Conservation (phyloP, 2,113 vertebrate genomes). For the Calidris pygmaea region DNA sequence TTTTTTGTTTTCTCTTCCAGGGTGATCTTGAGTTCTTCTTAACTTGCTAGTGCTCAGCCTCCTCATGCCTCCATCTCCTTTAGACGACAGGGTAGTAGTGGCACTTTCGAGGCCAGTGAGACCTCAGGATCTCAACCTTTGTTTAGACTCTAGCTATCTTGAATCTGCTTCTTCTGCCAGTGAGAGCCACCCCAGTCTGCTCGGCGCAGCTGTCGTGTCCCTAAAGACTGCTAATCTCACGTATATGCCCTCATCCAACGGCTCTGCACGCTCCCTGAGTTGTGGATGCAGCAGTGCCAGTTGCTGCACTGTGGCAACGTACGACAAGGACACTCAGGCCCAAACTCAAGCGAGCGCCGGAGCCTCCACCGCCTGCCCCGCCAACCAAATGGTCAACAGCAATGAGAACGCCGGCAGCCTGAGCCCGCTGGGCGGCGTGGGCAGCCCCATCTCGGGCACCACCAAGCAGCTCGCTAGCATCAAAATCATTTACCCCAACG, state of each 20-base stretch:
- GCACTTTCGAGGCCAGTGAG: conserved; percentile 94
- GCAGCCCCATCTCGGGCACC: conserved; percentile 77
- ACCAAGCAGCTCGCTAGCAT: conserved; percentile 79
- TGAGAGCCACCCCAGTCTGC: conserved; percentile 75
- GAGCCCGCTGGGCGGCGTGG: conserved; percentile 78
- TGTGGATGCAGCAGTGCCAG: conserved; percentile 99
- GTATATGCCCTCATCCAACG: conserved; percentile 99
- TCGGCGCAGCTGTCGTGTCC: conserved; percentile 86
- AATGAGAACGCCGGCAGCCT: conserved; percentile 80
- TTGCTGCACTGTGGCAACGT: conserved; percentile 97
- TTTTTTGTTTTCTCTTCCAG: conserved; percentile 68
- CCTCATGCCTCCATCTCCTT: conserved; percentile 99
- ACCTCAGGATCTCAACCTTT: conserved; percentile 98
- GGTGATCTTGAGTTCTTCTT: conserved; percentile 87
- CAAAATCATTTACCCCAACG: conserved; percentile 91
- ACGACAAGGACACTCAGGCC: conserved; percentile 91
- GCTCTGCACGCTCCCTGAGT: conserved; percentile 98
- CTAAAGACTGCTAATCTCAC: conserved; percentile 93
- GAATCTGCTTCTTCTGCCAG: conserved; percentile 76
- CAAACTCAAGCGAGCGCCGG: conserved; percentile 81
- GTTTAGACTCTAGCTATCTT: conserved; percentile 92
- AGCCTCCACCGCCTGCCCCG: conserved; percentile 77
- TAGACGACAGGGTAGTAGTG: conserved; percentile 99
- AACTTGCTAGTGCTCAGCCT: conserved; percentile 87
- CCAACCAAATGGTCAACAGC: conserved; percentile 86